These are phyloP conservation scores for Agapostemon virescens DNA, from an alignment of 2,888 invertebrate species.

Conservation along the genomic window DNA sequence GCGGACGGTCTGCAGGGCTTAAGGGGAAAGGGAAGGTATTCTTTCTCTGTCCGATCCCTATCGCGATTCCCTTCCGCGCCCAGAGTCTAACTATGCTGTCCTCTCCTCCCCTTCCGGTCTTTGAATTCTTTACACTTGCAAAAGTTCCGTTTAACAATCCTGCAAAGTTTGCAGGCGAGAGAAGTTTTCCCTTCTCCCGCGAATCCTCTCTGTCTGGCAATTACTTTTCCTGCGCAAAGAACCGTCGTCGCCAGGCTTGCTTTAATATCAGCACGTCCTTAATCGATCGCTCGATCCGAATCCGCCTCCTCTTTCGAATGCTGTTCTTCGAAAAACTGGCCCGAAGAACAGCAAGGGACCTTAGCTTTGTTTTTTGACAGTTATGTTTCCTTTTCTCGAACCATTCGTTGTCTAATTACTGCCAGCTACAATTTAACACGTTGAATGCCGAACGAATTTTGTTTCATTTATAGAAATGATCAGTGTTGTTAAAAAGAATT, in stretches of 20 bases:
- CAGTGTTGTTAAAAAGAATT: too few relatives aligned
- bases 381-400: background rate
- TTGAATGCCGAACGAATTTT: too few relatives aligned
- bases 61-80: background rate
- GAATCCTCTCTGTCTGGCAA: background rate
- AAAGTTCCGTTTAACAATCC: conserved; percentile 36
- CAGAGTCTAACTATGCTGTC: background rate
- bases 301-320: background rate
- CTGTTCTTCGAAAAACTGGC: background rate
- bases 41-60: conserved; percentile 21
- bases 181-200: conserved; percentile 12
- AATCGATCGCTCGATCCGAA: background rate
- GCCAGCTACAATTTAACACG: too few relatives aligned
- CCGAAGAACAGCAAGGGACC: too few relatives aligned
- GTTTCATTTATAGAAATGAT: too few relatives aligned
- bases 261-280: background rate
- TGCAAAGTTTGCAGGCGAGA: conserved; percentile 4
- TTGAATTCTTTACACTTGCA: conserved; percentile 42
- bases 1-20: background rate
- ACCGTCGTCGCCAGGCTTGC: background rate
- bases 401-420: too few relatives aligned
- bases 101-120: background rate
- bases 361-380: too few relatives aligned
- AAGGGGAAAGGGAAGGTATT: conserved; percentile 13
- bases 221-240: conserved; percentile 13